Evolutionary conservation across 2,888 invertebrate species (phyloP), one percentile per base, ranked within the genome.

Genomic region (Shargacucullia verbasci): DNA sequence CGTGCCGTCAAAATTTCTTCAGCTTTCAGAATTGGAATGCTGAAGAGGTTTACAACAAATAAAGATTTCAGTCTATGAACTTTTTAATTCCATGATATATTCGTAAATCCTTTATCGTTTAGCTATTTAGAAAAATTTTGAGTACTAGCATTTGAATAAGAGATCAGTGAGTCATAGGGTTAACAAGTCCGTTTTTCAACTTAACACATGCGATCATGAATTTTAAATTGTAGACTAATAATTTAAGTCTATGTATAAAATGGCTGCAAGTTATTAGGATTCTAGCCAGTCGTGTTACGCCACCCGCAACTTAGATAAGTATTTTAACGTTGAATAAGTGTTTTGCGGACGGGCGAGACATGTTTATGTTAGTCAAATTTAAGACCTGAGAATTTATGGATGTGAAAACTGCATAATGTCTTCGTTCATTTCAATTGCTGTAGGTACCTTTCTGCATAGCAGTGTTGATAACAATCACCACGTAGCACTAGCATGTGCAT

Each of bases 341-440:
- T 63, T 29, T 29, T 29, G 29, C 70, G 57, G 70, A 68, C 37
- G 53, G 27, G 7, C 27, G 15, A 29, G 67, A 54, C 67, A 58
- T 58, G 46, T 68, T 70, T 68, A 68, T 64, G 70, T 44, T 47
- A 40, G 41, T 64, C 43, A 59, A 70, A 58, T 64, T 58, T 64
- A 43, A 58, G 37, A 41, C 44, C 11, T 31, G 12, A 33, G 29
- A 43, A 69, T 69, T 47, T 62, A 62, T 50, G 37, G 45, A 27
- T 31, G 12, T 45, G 54, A 35, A 64, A 54, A 55, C 29, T 50
- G 55, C 53, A 63, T 63, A 34, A 38, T 66, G 39, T 27, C 10
- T 43, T 44, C 60, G 61, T 59, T 13, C 10, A 14, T n/a, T n/a
- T n/a, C n/a, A n/a, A n/a, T n/a, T 29, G 5, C 38, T 14, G 15